A percentile compares a stretch with the other conserved stretches of the same genome.
phyloP scores from a whole-genome alignment of 2,888 invertebrate genomes.

The Teleiodes luculella region DNA sequence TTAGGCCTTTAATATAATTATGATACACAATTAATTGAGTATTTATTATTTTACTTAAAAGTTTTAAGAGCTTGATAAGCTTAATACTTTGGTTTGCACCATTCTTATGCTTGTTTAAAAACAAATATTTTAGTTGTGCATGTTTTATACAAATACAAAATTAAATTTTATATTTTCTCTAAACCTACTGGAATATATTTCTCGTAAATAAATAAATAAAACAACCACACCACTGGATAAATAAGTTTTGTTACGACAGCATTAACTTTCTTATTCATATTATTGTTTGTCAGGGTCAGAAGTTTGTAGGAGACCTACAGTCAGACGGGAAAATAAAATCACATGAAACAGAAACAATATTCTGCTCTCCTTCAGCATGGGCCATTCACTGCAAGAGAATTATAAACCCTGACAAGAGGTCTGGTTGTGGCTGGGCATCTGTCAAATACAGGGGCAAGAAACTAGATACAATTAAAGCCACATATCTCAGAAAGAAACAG shows the following conservation, averaged over 20 bases:
- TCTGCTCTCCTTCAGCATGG: slow-evolving; percentile 95
- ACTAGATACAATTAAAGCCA: slow-evolving; percentile 91
- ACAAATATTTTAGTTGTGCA: too few relatives aligned
- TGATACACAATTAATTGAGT: too few relatives aligned
- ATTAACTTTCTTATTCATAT: not conserved
- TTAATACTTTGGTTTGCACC: too few relatives aligned
- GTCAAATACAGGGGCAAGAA: slow-evolving; percentile 93
- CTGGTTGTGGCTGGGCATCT: slow-evolving; percentile 96
- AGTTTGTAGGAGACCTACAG: slow-evolving; percentile 91
- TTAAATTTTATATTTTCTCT: too few relatives aligned
- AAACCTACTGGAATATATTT: too few relatives aligned
- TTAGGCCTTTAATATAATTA: too few relatives aligned
- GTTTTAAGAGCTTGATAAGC: too few relatives aligned
- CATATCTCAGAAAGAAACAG: slow-evolving; percentile 86
- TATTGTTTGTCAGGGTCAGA: slow-evolving; percentile 83
- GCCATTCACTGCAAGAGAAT: slow-evolving; percentile 94
- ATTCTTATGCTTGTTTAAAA: too few relatives aligned
- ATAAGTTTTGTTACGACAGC: not conserved
- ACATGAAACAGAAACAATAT: slow-evolving; percentile 91
- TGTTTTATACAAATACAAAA: too few relatives aligned
- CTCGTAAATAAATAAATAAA: too few relatives aligned
- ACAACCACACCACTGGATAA: too few relatives aligned
- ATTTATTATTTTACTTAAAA: too few relatives aligned
- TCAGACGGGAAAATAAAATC: slow-evolving; percentile 93
- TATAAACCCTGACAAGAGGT: slow-evolving; percentile 94